Conservation (phyloP, 2,113 vertebrate species). For the Elaphurus davidianus region DNA sequence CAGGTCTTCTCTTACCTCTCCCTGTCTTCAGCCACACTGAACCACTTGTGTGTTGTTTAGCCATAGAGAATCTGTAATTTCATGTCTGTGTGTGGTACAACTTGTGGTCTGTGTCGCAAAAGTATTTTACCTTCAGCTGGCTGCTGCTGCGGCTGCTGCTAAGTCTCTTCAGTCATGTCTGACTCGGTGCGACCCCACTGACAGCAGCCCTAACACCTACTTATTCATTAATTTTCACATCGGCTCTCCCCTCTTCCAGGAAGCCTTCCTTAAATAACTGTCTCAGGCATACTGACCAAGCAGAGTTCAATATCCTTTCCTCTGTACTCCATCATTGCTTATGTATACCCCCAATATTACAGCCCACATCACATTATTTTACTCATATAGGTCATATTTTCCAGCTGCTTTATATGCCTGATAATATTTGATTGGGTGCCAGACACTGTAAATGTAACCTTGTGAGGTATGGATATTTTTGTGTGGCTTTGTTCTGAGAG, state of each 20-base stretch:
- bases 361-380: not conserved
- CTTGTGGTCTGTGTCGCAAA: not conserved
- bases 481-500: conserved; percentile 6
- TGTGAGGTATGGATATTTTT: not conserved
- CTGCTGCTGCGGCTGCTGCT: not conserved
- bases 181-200: too few relatives aligned
- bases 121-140: not conserved
- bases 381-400: not conserved
- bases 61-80: not conserved
- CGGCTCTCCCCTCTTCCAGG: not conserved
- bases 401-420: not conserved
- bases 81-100: not conserved
- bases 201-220: not conserved
- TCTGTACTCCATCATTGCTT: not conserved
- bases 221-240: not conserved
- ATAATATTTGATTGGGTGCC: not conserved
- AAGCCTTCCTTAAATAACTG: not conserved
- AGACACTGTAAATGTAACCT: not conserved
- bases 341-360: not conserved
- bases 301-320: not conserved
- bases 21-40: not conserved
- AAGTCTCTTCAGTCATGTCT: too few relatives aligned
- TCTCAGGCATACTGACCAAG: not conserved
- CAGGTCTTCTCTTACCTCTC: not conserved
- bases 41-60: not conserved